A percentile compares a stretch with the other conserved stretches of the same genome.
Evolutionary conservation across 2,888 invertebrate species (phyloP).

Genomic region (Baccha elongata): DNA sequence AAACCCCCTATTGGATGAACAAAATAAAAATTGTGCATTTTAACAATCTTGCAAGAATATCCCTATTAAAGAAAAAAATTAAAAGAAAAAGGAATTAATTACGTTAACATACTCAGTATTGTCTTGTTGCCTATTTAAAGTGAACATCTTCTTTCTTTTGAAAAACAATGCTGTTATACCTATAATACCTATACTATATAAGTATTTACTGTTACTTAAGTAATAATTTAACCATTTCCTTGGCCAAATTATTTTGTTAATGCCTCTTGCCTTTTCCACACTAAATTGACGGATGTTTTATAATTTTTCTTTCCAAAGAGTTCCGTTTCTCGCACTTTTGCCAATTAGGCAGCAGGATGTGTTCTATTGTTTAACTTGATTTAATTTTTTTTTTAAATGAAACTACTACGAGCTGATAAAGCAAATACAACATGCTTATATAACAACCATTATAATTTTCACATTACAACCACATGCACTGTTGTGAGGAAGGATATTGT

Average conservation of each 20-base stretch:
- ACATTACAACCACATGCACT: not conserved
- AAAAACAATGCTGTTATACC: too few relatives aligned
- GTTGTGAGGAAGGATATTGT: not conserved
- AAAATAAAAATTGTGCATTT: too few relatives aligned
- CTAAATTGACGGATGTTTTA: conserved; percentile 67
- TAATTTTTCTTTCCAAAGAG: conserved; percentile 44
- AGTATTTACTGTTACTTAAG: conserved; percentile 39
- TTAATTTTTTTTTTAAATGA: conserved; percentile 11
- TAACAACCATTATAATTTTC: conserved; percentile 9
- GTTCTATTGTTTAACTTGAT: conserved; percentile 61
- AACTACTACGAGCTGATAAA: conserved; percentile 23
- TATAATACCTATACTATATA: too few relatives aligned
- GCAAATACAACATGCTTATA: conserved; percentile 5
- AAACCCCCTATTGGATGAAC: too few relatives aligned
- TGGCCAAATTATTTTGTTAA: conserved; percentile 53
- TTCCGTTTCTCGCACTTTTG: conserved; percentile 67
- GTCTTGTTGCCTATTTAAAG: too few relatives aligned
- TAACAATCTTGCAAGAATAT: too few relatives aligned
- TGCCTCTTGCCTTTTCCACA: conserved; percentile 40
- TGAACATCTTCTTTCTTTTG: too few relatives aligned
- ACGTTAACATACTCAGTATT: too few relatives aligned
- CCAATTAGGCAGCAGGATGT: conserved; percentile 65
- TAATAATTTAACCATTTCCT: conserved; percentile 58
- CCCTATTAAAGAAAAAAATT: too few relatives aligned
- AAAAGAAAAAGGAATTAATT: too few relatives aligned